These are phyloP conservation scores for Chrysemys picta DNA, from an alignment of 2,113 vertebrate genomes.

Conservation along the genomic window DNA sequence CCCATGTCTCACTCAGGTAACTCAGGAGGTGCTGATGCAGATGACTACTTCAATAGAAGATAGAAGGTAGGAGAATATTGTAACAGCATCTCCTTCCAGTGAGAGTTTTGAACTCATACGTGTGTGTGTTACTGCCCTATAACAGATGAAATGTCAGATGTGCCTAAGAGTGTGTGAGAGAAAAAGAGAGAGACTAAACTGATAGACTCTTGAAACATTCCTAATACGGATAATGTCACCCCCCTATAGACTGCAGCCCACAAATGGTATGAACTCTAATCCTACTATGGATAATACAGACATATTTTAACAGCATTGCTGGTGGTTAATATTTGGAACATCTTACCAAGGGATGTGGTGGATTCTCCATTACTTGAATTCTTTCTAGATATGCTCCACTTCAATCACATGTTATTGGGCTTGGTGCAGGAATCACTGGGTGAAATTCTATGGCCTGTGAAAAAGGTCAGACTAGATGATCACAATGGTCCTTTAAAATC, in stretches of 20 bases:
- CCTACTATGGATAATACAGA: not conserved
- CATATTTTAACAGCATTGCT: not conserved
- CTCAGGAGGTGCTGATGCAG: fast-evolving
- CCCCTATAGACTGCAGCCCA: not conserved
- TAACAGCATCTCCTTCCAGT: not conserved
- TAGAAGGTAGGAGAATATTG: not conserved
- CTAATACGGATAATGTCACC: not conserved
- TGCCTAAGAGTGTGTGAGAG: not conserved
- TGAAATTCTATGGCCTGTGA: not conserved
- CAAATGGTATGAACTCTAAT: not conserved
- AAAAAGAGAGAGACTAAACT: not conserved
- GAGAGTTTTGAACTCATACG: not conserved
- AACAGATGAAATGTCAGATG: not conserved
- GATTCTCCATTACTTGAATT: not conserved
- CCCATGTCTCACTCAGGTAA: not conserved
- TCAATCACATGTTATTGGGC: not conserved
- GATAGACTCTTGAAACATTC: not conserved
- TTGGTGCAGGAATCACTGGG: not conserved
- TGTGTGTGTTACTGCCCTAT: not conserved
- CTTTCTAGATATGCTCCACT: not conserved
- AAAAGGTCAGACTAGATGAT: not conserved
- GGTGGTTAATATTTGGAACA: not conserved
- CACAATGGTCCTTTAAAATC: not conserved
- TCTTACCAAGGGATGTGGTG: not conserved
- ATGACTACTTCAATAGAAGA: fast-evolving